Percentiles rank a stretch among this genome's conserved stretches.
Evolutionary conservation across 64 coral and sea anemone species (phyloP).

Genomic region (Astreopora myriophthalma): DNA sequence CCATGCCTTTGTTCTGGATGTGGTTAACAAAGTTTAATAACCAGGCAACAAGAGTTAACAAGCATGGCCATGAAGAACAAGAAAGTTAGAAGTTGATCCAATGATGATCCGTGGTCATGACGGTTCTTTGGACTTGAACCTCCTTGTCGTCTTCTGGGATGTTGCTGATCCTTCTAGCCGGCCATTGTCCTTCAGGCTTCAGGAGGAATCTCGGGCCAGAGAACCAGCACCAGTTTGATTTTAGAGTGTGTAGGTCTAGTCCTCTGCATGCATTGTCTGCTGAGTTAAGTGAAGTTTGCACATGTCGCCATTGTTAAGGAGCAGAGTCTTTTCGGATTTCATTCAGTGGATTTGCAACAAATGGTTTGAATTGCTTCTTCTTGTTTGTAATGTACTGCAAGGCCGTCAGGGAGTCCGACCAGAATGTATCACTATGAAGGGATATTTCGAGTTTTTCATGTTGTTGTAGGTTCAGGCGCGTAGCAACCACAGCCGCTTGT

Average conservation of each 20-base stretch:
- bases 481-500: conserved; percentile 33
- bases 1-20: neutral
- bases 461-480: neutral
- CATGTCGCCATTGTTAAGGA: conserved; percentile 47
- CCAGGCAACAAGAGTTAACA: neutral
- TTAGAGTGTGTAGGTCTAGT: neutral
- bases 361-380: conserved; percentile 36
- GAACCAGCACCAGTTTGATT: neutral
- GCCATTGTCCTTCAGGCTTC: conserved; percentile 14
- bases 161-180: neutral
- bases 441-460: neutral
- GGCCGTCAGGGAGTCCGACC: conserved; percentile 36
- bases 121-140: neutral
- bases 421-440: neutral
- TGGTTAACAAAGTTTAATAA: neutral
- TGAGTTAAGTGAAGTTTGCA: neutral
- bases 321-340: conserved; percentile 18
- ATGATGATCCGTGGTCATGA: neutral
- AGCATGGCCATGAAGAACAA: neutral
- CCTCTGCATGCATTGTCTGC: conserved; percentile 28
- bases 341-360: conserved; percentile 32
- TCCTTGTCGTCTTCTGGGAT: conserved; percentile 18
- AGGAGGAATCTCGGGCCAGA: conserved; percentile 37
- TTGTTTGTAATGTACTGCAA: conserved; percentile 38
- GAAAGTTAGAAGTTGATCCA: neutral